phyloP scores from a whole-genome alignment of 2,113 vertebrate genomes.

The Callopanchax toddi region DNA sequence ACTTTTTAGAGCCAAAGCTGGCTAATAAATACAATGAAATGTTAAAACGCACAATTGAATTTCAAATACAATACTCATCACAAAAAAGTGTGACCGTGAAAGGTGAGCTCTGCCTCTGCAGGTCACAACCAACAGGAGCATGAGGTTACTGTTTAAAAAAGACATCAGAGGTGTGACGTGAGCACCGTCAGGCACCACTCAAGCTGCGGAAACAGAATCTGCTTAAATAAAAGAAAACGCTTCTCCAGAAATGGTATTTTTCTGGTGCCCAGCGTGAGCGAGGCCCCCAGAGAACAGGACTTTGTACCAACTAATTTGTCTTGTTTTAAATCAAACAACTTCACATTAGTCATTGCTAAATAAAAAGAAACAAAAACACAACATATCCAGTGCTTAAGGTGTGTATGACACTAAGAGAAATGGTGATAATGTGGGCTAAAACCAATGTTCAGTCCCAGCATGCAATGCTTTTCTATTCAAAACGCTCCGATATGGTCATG shows the following conservation, averaged over 20 bases:
- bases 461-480: slow-evolving; percentile 86
- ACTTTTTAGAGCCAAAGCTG: slow-evolving; percentile 92
- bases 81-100: slow-evolving; percentile 73
- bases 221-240: slow-evolving; percentile 94
- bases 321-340: slow-evolving; percentile 83
- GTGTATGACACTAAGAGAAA: slow-evolving; percentile 88
- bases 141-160: slow-evolving; percentile 54
- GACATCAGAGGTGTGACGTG: slow-evolving; percentile 55
- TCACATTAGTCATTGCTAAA: slow-evolving; percentile 99
- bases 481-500: slow-evolving; percentile 82
- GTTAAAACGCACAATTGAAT: slow-evolving; percentile 87
- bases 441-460: slow-evolving; percentile 92
- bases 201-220: slow-evolving; percentile 90
- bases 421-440: slow-evolving; percentile 85
- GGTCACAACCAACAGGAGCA: slow-evolving; percentile 83
- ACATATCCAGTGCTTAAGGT: slow-evolving; percentile 95
- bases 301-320: slow-evolving; percentile 90
- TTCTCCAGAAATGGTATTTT: slow-evolving; percentile 85
- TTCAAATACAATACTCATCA: slow-evolving; percentile 86
- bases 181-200: slow-evolving; percentile 80
- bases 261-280: slow-evolving; percentile 86
- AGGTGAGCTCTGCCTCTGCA: slow-evolving; percentile 71
- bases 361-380: slow-evolving; percentile 83
- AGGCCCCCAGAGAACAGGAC: slow-evolving; percentile 85
- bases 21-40: slow-evolving; percentile 99